These are phyloP conservation scores for Drosophila cracens DNA, from an alignment of 2,888 invertebrate genomes.

Conservation along the genomic window DNA sequence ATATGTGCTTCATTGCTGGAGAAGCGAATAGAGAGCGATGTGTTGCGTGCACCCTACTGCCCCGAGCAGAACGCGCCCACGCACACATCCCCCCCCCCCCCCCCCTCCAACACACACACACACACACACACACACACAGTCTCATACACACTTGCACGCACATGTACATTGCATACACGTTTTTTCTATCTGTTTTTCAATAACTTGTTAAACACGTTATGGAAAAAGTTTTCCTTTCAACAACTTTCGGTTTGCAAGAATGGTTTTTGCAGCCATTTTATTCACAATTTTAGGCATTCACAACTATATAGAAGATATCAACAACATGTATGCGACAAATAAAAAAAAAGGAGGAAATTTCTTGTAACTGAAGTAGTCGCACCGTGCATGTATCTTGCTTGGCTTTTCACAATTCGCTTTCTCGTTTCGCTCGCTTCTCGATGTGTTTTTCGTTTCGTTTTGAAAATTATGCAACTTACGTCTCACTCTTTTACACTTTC, in stretches of 20 bases:
- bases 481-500: conserved; percentile 80
- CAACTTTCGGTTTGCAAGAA: not conserved
- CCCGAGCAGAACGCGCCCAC: conserved; percentile 35
- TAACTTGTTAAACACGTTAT: conserved; percentile 34
- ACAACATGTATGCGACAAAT: not conserved
- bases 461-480: conserved; percentile 82
- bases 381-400: conserved; percentile 16
- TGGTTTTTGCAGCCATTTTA: conserved; percentile 1
- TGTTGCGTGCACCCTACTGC: conserved; percentile 30
- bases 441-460: conserved; percentile 21
- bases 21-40: conserved; percentile 33
- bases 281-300: conserved; percentile 11
- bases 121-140: conserved; percentile 8
- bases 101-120: not conserved
- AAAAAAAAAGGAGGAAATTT: conserved; percentile 4
- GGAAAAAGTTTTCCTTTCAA: conserved; percentile 28
- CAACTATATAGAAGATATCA: not conserved
- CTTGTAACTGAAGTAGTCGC: not conserved
- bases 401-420: conserved; percentile 25
- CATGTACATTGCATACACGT: conserved; percentile 43
- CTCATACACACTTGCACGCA: conserved; percentile 12
- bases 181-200: conserved; percentile 17
- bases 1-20: conserved; percentile 16
- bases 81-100: conserved; percentile 25
- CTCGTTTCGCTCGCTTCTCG: conserved; percentile 14